A percentile compares a stretch with the other conserved stretches of the same genome.
phyloP scores from a whole-genome alignment of 2,797 vertebrate genomes.

The Discoglossus pictus region DNA sequence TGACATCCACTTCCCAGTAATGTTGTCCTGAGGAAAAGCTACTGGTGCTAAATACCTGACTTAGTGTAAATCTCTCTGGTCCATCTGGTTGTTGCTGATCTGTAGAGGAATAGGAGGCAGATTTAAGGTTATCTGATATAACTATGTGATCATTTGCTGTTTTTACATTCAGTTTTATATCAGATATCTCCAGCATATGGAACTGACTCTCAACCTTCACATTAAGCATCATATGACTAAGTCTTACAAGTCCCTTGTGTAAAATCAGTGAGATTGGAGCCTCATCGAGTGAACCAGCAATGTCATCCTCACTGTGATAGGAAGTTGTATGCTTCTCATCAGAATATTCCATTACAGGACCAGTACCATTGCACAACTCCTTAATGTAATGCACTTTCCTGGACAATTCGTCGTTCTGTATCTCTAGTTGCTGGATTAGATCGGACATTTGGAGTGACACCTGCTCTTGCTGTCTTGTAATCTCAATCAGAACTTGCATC shows the following conservation, averaged over 20 bases:
- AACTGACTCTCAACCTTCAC: not conserved
- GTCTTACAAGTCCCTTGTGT: not conserved
- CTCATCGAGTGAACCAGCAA: not conserved
- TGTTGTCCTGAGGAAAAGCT: not conserved
- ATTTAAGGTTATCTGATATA: constrained; percentile 2
- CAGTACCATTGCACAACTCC: not conserved
- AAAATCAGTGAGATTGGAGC: not conserved
- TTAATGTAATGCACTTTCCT: not conserved
- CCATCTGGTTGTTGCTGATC: not conserved
- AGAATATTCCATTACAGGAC: not conserved
- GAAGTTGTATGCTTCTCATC: not conserved
- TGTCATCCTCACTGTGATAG: not conserved
- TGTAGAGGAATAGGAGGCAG: not conserved
- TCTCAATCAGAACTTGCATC: not conserved
- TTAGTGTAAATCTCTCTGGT: not conserved
- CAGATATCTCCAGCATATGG: not conserved
- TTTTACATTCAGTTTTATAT: constrained; percentile 1
- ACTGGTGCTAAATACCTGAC: not conserved
- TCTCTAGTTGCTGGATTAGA: not conserved
- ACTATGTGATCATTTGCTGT: not conserved
- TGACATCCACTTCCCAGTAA: constrained; percentile 6
- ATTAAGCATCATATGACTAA: not conserved
- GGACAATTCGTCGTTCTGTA: not conserved
- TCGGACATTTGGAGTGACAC: not conserved
- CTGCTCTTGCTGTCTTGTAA: not conserved